A percentile compares a stretch with the other conserved stretches of the same genome.
These are phyloP conservation scores for Epizoanthus fatuus DNA, from an alignment of 92 coral and sea anemone species.

Conservation along the genomic window DNA sequence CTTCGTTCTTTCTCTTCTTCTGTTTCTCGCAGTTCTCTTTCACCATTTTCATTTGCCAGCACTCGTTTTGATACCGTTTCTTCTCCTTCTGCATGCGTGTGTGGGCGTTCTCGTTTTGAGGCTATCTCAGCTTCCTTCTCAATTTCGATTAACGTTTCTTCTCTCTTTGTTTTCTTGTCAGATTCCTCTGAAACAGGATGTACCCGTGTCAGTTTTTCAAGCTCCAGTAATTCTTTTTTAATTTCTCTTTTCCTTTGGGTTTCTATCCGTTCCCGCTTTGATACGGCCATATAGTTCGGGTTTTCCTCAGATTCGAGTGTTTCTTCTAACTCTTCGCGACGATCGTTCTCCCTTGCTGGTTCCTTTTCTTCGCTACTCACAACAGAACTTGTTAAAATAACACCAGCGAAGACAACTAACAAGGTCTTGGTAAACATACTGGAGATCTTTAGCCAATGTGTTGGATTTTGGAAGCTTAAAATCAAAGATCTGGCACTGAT, in stretches of 20 bases:
- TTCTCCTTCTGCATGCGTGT: not conserved
- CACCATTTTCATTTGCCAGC: not conserved
- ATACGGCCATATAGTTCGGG: not conserved
- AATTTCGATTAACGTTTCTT: not conserved
- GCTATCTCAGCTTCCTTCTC: not conserved
- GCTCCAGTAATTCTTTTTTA: not conserved
- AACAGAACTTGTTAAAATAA: not conserved
- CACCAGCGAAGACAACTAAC: not conserved
- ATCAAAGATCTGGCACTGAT: too few species aligned
- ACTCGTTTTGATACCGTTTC: not conserved
- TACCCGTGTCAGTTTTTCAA: too few species aligned
- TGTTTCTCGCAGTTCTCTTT: not conserved
- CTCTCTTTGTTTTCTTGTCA: not conserved
- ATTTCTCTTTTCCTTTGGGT: not conserved
- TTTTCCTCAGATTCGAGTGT: not conserved
- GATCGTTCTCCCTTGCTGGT: not conserved
- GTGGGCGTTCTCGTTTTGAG: not conserved
- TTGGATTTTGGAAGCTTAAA: too few species aligned
- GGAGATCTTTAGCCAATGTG: too few species aligned
- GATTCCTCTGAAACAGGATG: not conserved
- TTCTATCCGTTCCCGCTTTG: not conserved
- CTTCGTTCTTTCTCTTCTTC: not conserved
- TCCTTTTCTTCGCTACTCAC: not conserved
- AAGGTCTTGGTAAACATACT: not conserved
- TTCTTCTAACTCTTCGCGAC: not conserved